Evolutionary conservation across 2,888 invertebrate genomes (phyloP).

Genomic region (Platycheirus albimanus): DNA sequence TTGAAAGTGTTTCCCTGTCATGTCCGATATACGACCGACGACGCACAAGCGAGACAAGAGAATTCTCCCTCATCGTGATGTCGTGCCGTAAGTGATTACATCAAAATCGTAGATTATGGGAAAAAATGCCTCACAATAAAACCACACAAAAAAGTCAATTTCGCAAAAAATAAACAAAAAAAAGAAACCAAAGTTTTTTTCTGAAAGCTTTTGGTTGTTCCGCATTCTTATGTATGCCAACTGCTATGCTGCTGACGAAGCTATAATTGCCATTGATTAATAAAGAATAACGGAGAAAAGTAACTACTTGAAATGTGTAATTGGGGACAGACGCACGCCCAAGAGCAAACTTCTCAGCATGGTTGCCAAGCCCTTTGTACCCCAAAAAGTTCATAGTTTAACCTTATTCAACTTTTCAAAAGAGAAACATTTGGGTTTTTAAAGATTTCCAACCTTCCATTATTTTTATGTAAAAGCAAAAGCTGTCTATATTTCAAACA

Average conservation of each 20-base stretch:
- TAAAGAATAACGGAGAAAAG: conserved; percentile 42
- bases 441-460: too few relatives aligned
- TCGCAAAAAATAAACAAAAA: conserved; percentile 5
- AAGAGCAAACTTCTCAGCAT: background rate
- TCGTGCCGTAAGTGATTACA: conserved; percentile 46
- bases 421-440: too few relatives aligned
- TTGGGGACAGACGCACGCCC: conserved; percentile 44
- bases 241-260: conserved; percentile 43
- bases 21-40: conserved; percentile 13
- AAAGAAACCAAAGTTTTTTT: background rate
- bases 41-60: conserved; percentile 4
- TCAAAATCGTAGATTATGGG: background rate
- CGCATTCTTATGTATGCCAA: conserved; percentile 56
- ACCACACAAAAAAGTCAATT: too few relatives aligned
- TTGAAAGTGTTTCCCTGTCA: conserved; percentile 53
- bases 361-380: conserved; percentile 3
- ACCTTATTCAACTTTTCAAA: too few relatives aligned
- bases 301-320: conserved; percentile 31
- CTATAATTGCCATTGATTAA: conserved; percentile 55
- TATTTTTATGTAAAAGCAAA: too few relatives aligned
- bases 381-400: too few relatives aligned
- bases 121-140: too few relatives aligned
- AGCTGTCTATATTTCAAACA: background rate
- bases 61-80: conserved; percentile 9
- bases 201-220: conserved; percentile 46